These are phyloP conservation scores for Megaceryle maxima DNA, from an alignment of 2,113 vertebrate genomes.

Conservation along the genomic window DNA sequence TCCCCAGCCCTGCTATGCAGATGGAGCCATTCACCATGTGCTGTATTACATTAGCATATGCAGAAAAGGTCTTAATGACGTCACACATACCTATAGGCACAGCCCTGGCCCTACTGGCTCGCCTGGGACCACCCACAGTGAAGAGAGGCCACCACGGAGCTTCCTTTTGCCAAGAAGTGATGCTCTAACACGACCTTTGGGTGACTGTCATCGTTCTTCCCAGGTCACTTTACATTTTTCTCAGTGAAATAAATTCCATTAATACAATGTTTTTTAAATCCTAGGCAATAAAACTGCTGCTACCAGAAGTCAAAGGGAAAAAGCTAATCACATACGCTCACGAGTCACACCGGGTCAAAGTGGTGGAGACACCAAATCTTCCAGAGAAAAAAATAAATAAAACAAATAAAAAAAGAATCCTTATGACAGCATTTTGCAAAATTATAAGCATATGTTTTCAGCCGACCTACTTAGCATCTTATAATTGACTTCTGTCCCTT, in stretches of 20 bases:
- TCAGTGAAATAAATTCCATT: not conserved
- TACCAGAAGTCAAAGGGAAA: not conserved
- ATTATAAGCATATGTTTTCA: constrained; percentile 29
- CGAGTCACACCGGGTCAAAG: not conserved
- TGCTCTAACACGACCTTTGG: not conserved
- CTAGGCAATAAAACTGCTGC: rapidly evolving
- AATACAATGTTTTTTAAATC: not conserved
- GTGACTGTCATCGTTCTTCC: not conserved
- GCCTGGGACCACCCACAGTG: too few relatives aligned
- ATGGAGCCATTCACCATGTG: not conserved
- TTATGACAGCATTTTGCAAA: not conserved
- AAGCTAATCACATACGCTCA: rapidly evolving
- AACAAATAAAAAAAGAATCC: not conserved
- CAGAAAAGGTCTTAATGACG: too few relatives aligned
- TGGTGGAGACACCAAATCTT: not conserved
- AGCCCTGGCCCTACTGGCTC: too few relatives aligned
- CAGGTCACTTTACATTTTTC: not conserved
- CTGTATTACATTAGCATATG: too few relatives aligned
- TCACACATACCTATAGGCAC: too few relatives aligned
- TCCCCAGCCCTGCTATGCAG: not conserved
- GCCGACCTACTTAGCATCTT: constrained; percentile 74
- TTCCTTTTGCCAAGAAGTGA: not conserved
- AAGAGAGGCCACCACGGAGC: rapidly evolving
- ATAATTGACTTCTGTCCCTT: constrained; percentile 78
- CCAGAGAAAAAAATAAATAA: not conserved